Percentiles rank a stretch among this genome's conserved stretches.
Evolutionary conservation across 2,888 invertebrate species (phyloP).

Genomic region (Crossocerus cetratus): DNA sequence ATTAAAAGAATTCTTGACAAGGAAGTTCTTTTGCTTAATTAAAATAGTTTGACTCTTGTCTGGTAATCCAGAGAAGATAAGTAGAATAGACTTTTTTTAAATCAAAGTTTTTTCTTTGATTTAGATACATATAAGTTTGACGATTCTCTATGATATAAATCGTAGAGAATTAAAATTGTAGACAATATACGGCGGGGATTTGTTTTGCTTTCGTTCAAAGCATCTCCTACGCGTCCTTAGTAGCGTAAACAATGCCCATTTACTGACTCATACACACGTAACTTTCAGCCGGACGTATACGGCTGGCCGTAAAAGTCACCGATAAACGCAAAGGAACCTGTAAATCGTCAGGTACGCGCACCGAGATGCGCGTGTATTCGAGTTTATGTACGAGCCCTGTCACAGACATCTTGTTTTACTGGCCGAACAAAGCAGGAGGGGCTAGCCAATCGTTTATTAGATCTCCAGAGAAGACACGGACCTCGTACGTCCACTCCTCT

Average conservation of each 20-base stretch:
- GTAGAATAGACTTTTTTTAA: background rate
- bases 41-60: no score
- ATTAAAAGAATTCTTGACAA: no score
- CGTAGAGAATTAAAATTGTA: background rate
- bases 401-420: no score
- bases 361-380: background rate
- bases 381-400: slow-evolving; percentile 6
- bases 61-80: background rate
- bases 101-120: background rate
- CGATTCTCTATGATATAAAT: background rate
- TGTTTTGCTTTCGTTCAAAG: background rate
- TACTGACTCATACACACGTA: no score
- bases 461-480: slow-evolving; percentile 26
- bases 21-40: no score
- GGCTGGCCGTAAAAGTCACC: no score
- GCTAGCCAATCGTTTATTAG: slow-evolving; percentile 47
- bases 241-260: no score
- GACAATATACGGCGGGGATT: background rate
- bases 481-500: slow-evolving; percentile 47
- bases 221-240: no score
- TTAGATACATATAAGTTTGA: background rate
- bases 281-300: no score
- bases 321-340: background rate
- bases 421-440: background rate
- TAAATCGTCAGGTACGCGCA: background rate